A percentile compares a stretch with the other conserved stretches of the same genome.
These are phyloP conservation scores for Coreoperca whiteheadi DNA, from an alignment of 2,113 vertebrate genomes.

Conservation along the genomic window DNA sequence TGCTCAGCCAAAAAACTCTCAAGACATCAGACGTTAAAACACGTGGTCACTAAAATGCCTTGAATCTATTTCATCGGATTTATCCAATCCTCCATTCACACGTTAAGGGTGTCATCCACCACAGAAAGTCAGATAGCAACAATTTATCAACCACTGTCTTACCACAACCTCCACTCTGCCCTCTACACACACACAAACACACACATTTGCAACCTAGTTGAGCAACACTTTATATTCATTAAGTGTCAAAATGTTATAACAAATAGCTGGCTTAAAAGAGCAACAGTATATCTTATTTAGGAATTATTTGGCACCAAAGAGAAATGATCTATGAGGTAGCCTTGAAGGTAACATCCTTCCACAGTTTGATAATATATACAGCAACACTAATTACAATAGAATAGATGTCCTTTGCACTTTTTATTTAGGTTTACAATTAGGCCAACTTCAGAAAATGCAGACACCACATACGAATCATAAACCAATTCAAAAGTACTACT, in stretches of 20 bases:
- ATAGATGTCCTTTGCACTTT: constrained; percentile 20
- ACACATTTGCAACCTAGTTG: constrained; percentile 53
- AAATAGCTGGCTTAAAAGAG: constrained; percentile 70
- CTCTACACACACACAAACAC: constrained; percentile 23
- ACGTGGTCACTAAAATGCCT: constrained; percentile 37
- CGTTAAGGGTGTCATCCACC: constrained; percentile 48
- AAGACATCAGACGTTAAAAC: constrained; percentile 38
- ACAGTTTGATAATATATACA: constrained; percentile 37
- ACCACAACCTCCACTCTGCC: constrained; percentile 29
- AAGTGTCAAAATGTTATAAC: constrained; percentile 70
- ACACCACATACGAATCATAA: background rate
- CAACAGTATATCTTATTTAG: constrained; percentile 72
- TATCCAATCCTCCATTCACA: constrained; percentile 59
- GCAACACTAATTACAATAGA: constrained; percentile 34
- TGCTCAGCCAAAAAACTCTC: constrained; percentile 19
- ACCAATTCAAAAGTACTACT: background rate
- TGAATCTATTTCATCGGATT: constrained; percentile 26
- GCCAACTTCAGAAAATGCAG: background rate
- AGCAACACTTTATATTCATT: constrained; percentile 78
- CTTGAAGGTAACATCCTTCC: constrained; percentile 54
- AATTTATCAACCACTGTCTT: constrained; percentile 71
- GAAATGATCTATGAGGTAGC: constrained; percentile 54
- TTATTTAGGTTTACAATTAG: background rate
- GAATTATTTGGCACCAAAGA: constrained; percentile 62
- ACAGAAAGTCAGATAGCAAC: constrained; percentile 63